Evolutionary conservation across 2,113 vertebrate genomes (phyloP), one percentile per base, ranked within the genome.

Genomic region (Spea multiplicata): DNA sequence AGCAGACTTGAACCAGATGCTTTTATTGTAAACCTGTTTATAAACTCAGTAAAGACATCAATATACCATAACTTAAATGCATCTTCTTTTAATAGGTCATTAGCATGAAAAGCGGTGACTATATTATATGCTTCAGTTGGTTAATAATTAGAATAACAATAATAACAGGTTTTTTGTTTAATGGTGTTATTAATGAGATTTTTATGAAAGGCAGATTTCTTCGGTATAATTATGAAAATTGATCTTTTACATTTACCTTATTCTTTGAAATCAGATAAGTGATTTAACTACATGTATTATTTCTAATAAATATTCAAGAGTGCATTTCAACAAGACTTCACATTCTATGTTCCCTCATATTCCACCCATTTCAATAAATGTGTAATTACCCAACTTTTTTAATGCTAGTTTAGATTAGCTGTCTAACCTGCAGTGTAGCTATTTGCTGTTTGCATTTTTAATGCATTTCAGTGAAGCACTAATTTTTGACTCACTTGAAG

Each of bases 241-340:
- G 92, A 94, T 94, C 93, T 93, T 94, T 93, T 91, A 90, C 92
- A 92, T 93, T 92, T 93, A 91, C 91, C 87, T 90, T 93, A 91
- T 94, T 93, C 91, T 91, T 86, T 91, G 91, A 94, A 93, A 94
- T 93, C 91, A 93, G 92, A 93, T 94, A 93, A 94, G 91, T 94
- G 90, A 90, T 91, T 94, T 93, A 93, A 93, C 91, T 92, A 93
- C 92, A 93, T 94, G 92, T 93, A 94, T 94, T 94, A 94, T 93
- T 93, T 93, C 92, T 94, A 93, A 94, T 94, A 94, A 94, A 94
- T 94, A 94, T 94, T 93, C 93, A 94, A 91, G 92, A 92, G 91
- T 91, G 90, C 92, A 92, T 93, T 94, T 93, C 93, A 94, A 93
- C 91, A 93, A 93, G 92, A 88, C 87, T 92, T 86, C 89, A 93